Conservation (phyloP, 2,797 vertebrate genomes). For the Typhlichthys eigenmanni region DNA sequence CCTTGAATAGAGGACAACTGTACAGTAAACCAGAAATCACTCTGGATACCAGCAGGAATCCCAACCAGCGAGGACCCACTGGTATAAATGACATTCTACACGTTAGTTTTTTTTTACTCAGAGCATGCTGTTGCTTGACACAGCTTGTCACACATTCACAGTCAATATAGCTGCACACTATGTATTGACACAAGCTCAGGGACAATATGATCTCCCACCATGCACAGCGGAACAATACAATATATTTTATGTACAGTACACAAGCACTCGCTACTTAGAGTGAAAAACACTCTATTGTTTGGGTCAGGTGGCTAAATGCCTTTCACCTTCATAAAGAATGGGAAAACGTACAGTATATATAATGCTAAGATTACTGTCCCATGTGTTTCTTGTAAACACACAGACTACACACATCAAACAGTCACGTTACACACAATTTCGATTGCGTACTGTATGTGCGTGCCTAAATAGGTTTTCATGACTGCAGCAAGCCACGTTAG, state of each 20-base stretch:
- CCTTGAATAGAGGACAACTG: too few species aligned
- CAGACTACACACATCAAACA: conserved; percentile 9
- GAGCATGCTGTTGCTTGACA: too few species aligned
- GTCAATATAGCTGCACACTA: too few species aligned
- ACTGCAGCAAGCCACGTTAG: not conserved
- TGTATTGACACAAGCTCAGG: conserved; percentile 2
- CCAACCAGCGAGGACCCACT: too few species aligned
- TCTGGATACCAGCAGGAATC: too few species aligned
- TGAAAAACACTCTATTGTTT: not conserved
- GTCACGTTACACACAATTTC: not conserved
- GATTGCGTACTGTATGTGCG: conserved; percentile 5
- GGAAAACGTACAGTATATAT: not conserved
- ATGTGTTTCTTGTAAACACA: not conserved
- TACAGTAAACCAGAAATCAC: too few species aligned
- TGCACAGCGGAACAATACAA: conserved; percentile 2
- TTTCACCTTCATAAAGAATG: conserved; percentile 9
- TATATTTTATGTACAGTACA: not conserved
- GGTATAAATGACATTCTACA: too few species aligned
- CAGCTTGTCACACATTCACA: too few species aligned
- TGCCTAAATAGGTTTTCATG: not conserved
- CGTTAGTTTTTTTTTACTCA: too few species aligned
- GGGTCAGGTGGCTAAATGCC: not conserved
- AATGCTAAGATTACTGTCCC: too few species aligned
- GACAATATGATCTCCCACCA: not conserved
- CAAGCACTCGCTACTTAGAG: not conserved